Evolutionary conservation across 2,113 vertebrate species (phyloP).

Genomic region (Noturus placidus): DNA sequence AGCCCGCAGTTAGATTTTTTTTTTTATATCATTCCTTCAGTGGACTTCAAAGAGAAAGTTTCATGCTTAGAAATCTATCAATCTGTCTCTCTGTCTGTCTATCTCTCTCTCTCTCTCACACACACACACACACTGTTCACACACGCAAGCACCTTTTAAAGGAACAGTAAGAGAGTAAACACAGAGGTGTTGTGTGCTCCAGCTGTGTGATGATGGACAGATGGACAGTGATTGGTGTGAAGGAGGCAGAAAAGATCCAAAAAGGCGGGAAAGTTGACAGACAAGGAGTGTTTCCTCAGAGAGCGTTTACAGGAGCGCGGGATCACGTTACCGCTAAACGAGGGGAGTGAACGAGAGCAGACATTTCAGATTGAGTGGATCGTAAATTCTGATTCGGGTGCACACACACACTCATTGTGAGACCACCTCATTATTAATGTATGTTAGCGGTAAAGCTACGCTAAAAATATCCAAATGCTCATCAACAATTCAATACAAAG

Average conservation of each 20-base stretch:
- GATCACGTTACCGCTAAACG: slow-evolving; percentile 31
- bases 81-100: background rate
- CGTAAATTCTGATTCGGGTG: background rate
- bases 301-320: slow-evolving; percentile 33
- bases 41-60: background rate
- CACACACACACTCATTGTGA: background rate
- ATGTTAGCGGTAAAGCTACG: background rate
- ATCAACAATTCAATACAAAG: background rate
- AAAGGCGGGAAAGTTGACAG: slow-evolving; percentile 6
- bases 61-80: background rate
- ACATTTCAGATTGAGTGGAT: slow-evolving; percentile 22
- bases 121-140: no score
- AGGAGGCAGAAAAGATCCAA: background rate
- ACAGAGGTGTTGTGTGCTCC: no score
- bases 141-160: no score
- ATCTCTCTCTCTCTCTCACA: no score
- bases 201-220: no score
- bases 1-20: background rate
- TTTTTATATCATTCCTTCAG: background rate
- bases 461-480: background rate
- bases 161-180: no score
- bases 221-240: background rate
- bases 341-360: slow-evolving; percentile 22
- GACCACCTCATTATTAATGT: background rate
- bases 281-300: slow-evolving; percentile 15